These are phyloP conservation scores for Macrotus californicus DNA, from an alignment of 2,113 vertebrate species.

Conservation along the genomic window DNA sequence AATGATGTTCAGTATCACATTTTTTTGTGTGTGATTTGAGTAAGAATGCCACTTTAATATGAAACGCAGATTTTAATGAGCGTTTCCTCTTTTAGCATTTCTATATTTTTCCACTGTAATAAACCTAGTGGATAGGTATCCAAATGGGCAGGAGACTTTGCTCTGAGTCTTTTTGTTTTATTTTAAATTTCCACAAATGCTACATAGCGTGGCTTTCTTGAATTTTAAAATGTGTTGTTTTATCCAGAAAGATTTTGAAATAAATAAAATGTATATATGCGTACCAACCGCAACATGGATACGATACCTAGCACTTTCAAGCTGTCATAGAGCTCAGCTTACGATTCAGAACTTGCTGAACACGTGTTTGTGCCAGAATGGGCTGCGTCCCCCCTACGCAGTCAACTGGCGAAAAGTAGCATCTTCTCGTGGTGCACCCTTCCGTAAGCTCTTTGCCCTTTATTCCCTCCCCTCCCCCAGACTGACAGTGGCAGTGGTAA, in stretches of 20 bases:
- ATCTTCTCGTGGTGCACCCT: not conserved
- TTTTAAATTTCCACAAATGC: not conserved
- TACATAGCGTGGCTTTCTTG: not conserved
- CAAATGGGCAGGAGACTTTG: not conserved
- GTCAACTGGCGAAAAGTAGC: not conserved
- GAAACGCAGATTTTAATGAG: not conserved
- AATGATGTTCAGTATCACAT: not conserved
- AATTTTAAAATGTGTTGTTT: not conserved
- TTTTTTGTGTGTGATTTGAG: not conserved
- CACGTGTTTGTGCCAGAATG: not conserved
- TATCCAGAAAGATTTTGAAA: not conserved
- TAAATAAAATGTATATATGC: not conserved
- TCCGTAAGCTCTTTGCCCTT: not conserved
- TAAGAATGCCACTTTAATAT: not conserved
- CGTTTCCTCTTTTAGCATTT: not conserved
- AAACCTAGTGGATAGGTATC: not conserved
- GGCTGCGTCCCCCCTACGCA: not conserved
- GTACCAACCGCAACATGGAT: not conserved
- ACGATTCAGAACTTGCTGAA: not conserved
- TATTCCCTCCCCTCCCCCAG: not conserved
- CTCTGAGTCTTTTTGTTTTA: not conserved
- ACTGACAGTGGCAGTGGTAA: not conserved
- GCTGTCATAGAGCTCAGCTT: not conserved
- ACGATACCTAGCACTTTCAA: not conserved
- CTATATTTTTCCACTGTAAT: not conserved